Evolutionary conservation across 2,888 invertebrate genomes (phyloP).

Genomic region (Branchellion lobata): DNA sequence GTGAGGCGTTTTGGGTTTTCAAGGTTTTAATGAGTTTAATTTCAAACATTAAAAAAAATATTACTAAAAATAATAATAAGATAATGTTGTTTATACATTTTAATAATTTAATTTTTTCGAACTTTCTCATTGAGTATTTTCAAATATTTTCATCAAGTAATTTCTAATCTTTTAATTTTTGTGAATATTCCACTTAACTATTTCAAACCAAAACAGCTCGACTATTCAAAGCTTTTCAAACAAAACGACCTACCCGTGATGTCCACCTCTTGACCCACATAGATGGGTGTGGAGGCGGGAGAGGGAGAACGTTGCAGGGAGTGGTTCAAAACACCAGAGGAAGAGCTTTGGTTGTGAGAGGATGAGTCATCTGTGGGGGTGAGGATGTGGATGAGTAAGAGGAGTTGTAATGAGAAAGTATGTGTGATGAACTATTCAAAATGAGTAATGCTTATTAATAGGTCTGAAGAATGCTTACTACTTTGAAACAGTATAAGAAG

Average conservation of each 20-base stretch:
- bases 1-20: neutral
- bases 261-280: slow-evolving; percentile 47
- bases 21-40: neutral
- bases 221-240: neutral
- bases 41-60: neutral
- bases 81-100: too few relatives aligned
- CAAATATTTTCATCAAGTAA: too few relatives aligned
- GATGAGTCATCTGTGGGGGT: slow-evolving; percentile 28
- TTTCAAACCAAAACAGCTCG: too few relatives aligned
- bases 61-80: neutral
- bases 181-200: too few relatives aligned
- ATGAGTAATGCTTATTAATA: too few relatives aligned
- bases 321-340: slow-evolving; percentile 34
- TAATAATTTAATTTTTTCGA: too few relatives aligned
- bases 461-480: too few relatives aligned
- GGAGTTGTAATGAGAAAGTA: too few relatives aligned
- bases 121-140: too few relatives aligned
- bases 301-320: slow-evolving; percentile 45
- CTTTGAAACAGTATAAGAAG: too few relatives aligned
- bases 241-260: slow-evolving; percentile 36
- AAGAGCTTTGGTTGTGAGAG: slow-evolving; percentile 37
- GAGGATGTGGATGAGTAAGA: neutral
- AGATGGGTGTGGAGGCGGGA: slow-evolving; percentile 41
- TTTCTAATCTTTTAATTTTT: too few relatives aligned
- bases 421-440: too few relatives aligned